Evolutionary conservation across 1,140 invertebrate genomes (phyloP).

Genomic region (Drosophila virilis): DNA sequence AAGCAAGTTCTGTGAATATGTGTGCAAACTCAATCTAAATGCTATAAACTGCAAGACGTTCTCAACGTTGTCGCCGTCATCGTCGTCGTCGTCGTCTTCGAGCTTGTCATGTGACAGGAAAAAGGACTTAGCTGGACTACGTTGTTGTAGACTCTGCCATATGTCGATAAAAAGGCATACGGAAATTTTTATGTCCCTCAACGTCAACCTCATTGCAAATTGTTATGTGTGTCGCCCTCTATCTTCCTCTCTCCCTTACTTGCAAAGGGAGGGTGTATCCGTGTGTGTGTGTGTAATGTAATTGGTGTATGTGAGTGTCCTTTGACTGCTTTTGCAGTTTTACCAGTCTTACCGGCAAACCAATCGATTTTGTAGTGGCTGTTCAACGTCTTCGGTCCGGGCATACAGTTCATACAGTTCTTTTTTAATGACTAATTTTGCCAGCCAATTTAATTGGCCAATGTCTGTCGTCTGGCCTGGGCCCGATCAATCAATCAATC

Average conservation of each 20-base stretch:
- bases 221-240: constrained; percentile 37
- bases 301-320: constrained; percentile 26
- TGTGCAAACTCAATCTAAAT: constrained; percentile 79
- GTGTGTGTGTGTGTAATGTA: background rate
- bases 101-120: constrained; percentile 38
- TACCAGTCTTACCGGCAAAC: constrained; percentile 18
- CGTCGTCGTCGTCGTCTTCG: constrained; percentile 6
- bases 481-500: constrained; percentile 40
- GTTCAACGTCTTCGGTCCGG: constrained; percentile 8
- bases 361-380: constrained; percentile 57
- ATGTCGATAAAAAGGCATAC: constrained; percentile 68
- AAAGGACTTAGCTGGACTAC: constrained; percentile 36
- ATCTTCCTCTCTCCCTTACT: constrained; percentile 26
- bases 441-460: constrained; percentile 46
- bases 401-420: constrained; percentile 54
- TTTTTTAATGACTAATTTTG: constrained; percentile 75
- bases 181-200: constrained; percentile 80
- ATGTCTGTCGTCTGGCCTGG: constrained; percentile 18
- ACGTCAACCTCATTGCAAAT: constrained; percentile 77
- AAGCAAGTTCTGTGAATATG: constrained; percentile 59
- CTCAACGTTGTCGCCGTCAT: constrained; percentile 35
- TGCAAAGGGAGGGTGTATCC: constrained; percentile 1
- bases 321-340: constrained; percentile 32
- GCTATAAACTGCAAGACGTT: constrained; percentile 77
- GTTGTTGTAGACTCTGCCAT: constrained; percentile 40